Evolutionary conservation across 2,797 vertebrate genomes (phyloP).

Genomic region (Crenuchus spilurus): DNA sequence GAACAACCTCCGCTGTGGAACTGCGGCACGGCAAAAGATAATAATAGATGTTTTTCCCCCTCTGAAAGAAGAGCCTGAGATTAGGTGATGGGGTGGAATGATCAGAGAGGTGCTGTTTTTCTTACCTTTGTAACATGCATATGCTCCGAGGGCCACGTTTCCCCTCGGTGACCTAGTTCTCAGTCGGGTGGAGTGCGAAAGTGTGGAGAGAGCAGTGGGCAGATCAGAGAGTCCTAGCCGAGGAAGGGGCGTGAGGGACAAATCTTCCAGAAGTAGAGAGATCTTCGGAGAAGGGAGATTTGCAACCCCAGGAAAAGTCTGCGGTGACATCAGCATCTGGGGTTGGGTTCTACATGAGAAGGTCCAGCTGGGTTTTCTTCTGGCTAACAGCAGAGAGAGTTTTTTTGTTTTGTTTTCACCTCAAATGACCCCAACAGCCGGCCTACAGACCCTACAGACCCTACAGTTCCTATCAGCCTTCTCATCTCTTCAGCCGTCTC

Average conservation of each 20-base stretch:
- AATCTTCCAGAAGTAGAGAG: slow-evolving; percentile 33
- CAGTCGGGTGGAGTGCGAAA: slow-evolving; percentile 28
- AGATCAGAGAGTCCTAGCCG: slow-evolving; percentile 46
- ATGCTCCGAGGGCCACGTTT: slow-evolving; percentile 39
- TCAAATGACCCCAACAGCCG: slow-evolving; percentile 36
- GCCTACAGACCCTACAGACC: slow-evolving; percentile 23
- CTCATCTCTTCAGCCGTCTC: slow-evolving; percentile 37
- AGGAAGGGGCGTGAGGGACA: slow-evolving; percentile 30
- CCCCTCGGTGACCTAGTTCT: slow-evolving; percentile 53
- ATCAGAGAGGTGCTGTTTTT: slow-evolving; percentile 51
- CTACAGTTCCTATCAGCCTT: slow-evolving; percentile 30
- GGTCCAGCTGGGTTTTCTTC: slow-evolving; percentile 13
- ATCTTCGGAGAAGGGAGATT: slow-evolving; percentile 44
- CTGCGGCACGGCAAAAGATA: slow-evolving; percentile 49
- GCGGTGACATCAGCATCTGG: slow-evolving; percentile 33
- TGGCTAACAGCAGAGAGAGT: not conserved
- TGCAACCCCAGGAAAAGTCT: slow-evolving; percentile 34
- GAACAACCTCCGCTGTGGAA: slow-evolving; percentile 49
- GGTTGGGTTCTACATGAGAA: slow-evolving; percentile 12
- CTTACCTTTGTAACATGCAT: slow-evolving; percentile 53
- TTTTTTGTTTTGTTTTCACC: no score
- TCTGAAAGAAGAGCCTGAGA: slow-evolving; percentile 47
- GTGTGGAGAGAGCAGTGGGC: slow-evolving; percentile 24
- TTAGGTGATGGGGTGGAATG: slow-evolving; percentile 46
- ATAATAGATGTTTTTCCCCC: slow-evolving; percentile 50